Base-by-base conservation (phyloP, 35 echinoderm and acorn worm species). In the Apostichopus californicus region DNA sequence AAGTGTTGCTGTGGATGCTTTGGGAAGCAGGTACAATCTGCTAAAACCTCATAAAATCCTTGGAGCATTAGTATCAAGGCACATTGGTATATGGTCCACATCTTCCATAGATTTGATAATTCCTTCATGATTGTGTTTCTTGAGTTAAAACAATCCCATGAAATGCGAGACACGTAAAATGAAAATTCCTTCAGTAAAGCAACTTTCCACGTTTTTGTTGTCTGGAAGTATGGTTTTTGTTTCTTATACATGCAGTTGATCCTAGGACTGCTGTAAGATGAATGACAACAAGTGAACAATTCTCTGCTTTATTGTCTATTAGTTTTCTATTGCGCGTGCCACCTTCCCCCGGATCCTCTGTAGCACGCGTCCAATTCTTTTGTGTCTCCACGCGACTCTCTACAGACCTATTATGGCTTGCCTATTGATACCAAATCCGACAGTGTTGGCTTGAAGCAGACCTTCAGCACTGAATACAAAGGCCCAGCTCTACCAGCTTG, bases 1-100 rank as follows among this genome's bases (percentile, higher is more conserved):
- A 90, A 96, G 55, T 96, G 95, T 60, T 93, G 92, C 77, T 96
- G 95, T 6, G 95, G 92, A 73, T 96, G 95, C 73, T 87, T 93
- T 87, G 95, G 95, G 56, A 91, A 73, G 54, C 95, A 96, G 9
- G 87, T 91, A 75, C 95, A 96, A 56, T 86, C 87, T 81, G 81
- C 73, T 14, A 84, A 92, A 57, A 93, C 26, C 87, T 96, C 17
- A 9, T 93, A 75, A 78, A 93, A 46, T 87, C 92, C 85, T 5
- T 23, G 10, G 11, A 95, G 21, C 13, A 95, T 9, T 59, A 95
- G 20, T 63, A 92, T 10, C 55, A 9, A 20, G 14, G 6, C 56
- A 90, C 21, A 70, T 1, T 46, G 63, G 15, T 63, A 90, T 18
- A 77, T 12, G n/a, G 25, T 73, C 68, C 88, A 90, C 55, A 57